Conservation (phyloP, 2,797 vertebrate species). For the Pseudomugil gertrudae region DNA sequence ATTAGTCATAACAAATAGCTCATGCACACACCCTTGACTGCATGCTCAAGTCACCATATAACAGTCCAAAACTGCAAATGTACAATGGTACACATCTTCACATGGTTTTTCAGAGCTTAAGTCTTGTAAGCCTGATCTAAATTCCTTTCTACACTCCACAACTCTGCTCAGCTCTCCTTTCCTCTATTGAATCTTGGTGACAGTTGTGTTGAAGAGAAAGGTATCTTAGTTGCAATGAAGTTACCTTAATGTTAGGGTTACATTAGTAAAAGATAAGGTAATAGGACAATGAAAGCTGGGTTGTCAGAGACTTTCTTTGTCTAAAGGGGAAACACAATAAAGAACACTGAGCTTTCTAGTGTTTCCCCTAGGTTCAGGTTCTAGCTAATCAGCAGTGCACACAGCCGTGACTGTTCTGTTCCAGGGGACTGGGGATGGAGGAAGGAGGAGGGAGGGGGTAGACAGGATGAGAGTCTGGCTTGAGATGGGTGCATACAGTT, state of each 20-base stretch:
- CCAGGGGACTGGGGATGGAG: constrained; percentile 70
- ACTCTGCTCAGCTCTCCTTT: constrained; percentile 12
- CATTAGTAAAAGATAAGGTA: constrained; percentile 64
- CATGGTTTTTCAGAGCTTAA: constrained; percentile 15
- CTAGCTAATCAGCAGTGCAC: constrained; percentile 81
- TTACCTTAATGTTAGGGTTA: constrained; percentile 43
- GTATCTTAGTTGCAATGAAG: constrained; percentile 18
- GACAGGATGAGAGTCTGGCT: constrained; percentile 62
- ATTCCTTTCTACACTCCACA: constrained; percentile 16
- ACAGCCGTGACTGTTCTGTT: constrained; percentile 82
- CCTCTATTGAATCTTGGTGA: constrained; percentile 24
- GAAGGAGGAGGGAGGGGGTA: constrained; percentile 23
- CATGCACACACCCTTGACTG: constrained; percentile 28
- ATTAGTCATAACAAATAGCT: constrained; percentile 59
- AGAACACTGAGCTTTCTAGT: constrained; percentile 60
- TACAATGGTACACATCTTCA: constrained; percentile 38
- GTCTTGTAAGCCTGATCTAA: constrained; percentile 13
- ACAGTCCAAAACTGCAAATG: constrained; percentile 23
- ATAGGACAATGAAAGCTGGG: constrained; percentile 45
- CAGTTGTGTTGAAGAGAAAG: constrained; percentile 31
- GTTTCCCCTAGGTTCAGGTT: constrained; percentile 75
- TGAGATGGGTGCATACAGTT: constrained; percentile 44
- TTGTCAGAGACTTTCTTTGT: constrained; percentile 58
- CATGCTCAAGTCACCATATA: constrained; percentile 29
- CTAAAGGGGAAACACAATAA: constrained; percentile 62